Base-by-base conservation (phyloP, 2,888 invertebrate genomes). In the Dusona sp. region DNA sequence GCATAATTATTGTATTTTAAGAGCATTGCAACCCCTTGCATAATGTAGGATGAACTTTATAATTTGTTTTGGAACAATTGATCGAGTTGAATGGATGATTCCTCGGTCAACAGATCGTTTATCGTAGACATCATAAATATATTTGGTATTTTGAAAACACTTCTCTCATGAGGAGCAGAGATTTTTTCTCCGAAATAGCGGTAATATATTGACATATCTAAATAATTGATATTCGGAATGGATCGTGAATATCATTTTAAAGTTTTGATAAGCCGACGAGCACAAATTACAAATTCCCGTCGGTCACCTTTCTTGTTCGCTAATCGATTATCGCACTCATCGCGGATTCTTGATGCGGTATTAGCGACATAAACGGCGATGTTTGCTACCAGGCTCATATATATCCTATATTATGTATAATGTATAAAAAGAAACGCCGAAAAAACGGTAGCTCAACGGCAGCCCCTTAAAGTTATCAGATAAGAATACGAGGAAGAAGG, bases 321-420 rank as follows among this genome's bases (percentile, higher is more conserved):
- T 45, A 73, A 78, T 73, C 78, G 84, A 80, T 84, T 75, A 84
- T 84, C 79, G 29, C 65, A 57, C 73, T 67, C 65, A 61, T 77
- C 73, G 57, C 70, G 61, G 22, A 57, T 79, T 42, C 45, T 65
- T 36, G n/a, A 25, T 82, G 45, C 61, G 33, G 54, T 42, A 48
- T 29, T 74, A 25, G 51, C 42, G n/a, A 64, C 64, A 75, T 75
- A 84, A 84, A 80, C 65, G 19, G 45, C 51, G 61, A 67, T 64
- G 64, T 65, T 77, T 25, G 64, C 33, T 48, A 22, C 64, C 25
- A 3, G 33, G n/a, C 64, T 67, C 67, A 36, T 48, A 1, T 64
- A 45, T 45, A 29, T 36, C 48, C 36, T 65, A 54, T 67, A 19
- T 16, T 67, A 19, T 16, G 25, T 64, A 65, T 64, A 48, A 38